Conservation (phyloP, 1,140 invertebrate species). For the Panulirus ornatus region DNA sequence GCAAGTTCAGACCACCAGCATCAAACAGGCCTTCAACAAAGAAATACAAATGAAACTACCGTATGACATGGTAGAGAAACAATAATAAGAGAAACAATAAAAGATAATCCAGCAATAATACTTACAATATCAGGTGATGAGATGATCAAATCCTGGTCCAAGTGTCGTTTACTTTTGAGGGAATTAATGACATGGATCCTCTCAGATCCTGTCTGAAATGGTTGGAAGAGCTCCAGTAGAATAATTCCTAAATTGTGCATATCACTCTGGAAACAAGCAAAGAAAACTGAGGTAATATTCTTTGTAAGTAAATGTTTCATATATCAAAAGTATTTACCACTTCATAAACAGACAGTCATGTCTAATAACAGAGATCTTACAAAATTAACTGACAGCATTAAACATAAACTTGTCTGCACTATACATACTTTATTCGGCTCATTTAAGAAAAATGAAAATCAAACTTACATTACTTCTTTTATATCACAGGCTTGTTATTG, state of each 20-base stretch:
- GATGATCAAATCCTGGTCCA: constrained; percentile 20
- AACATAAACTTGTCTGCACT: too few relatives aligned
- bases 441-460: too few relatives aligned
- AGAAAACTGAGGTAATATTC: background rate
- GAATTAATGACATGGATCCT: constrained; percentile 20
- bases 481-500: too few relatives aligned
- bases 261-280: constrained; percentile 39
- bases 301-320: background rate
- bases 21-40: background rate
- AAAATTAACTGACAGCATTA: too few relatives aligned
- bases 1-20: background rate
- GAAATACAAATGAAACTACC: background rate
- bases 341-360: background rate
- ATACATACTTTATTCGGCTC: too few relatives aligned
- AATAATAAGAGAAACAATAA: background rate
- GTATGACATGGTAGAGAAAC: background rate
- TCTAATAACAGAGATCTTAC: too few relatives aligned
- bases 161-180: constrained; percentile 19
- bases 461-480: too few relatives aligned
- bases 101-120: background rate
- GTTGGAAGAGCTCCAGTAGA: constrained; percentile 48
- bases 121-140: constrained; percentile 53
- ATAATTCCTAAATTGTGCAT: constrained; percentile 60
- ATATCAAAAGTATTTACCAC: background rate
- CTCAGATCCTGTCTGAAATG: constrained; percentile 34